Evolutionary conservation across 1,140 invertebrate genomes (phyloP), one percentile per base, ranked within the genome.

Genomic region (Papilio dardanus): DNA sequence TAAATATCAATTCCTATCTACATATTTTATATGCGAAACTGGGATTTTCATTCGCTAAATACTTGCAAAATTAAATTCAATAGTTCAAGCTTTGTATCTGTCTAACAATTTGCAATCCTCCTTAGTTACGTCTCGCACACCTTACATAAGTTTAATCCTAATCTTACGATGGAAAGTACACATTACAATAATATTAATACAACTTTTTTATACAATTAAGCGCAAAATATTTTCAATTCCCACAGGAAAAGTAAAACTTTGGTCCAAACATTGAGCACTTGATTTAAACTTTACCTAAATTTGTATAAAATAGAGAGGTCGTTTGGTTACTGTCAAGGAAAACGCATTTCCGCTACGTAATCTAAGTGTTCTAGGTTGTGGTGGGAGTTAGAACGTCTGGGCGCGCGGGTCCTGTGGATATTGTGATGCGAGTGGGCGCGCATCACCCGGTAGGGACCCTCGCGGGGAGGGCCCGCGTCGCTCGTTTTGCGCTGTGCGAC

Each of bases 301-400:
- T 79, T 82, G 80, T 80, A 81, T 58, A 78, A 33, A 75, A 79
- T 78, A 81, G 65, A 78, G 78, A 86, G 81, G 77, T 83, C 71
- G 77, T 62, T 76, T 1, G 77, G 79, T 87, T 81, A 85, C 54
- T 87, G 84, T 94, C 92, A 94, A 92, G 94, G 94, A 90, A 95
- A 95, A 74, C 94, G 92, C 91, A 95, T 93, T 88, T 95, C 95
- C 40, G 94, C 94, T 12, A 95, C 92, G 81, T 95, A 95, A 76
- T 94, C 93, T 81, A 94, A 91, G 86, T 94, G 93, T 77, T 95
- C 90, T 37, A 95, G 88, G 79, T 95, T 94, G 74, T 95, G 94
- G 78, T 95, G 94, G 7, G 93, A 94, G 76, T 90, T 91, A 6
- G 88, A 90, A 30, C 93, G 90, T 74, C 89, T 84, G 0, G 92